Percentiles rank a stretch among this genome's conserved stretches.
Conservation (phyloP, 2,113 vertebrate species). For the Leptocoma aspasia region DNA sequence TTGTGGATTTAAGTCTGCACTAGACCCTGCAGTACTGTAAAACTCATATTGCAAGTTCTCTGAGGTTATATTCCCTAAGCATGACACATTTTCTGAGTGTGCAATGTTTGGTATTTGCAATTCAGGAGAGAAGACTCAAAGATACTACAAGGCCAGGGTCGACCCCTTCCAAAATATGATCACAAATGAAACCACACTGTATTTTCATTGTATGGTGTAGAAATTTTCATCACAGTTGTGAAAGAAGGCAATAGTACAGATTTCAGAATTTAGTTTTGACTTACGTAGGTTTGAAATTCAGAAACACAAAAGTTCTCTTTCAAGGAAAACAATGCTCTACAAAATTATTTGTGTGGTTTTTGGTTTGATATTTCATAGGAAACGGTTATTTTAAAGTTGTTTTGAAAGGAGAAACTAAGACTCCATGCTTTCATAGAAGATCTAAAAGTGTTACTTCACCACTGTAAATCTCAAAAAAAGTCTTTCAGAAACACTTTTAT, state of each 20-base stretch:
- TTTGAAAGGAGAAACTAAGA: neutral
- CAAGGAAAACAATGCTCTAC: neutral
- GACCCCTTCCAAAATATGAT: neutral
- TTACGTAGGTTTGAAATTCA: neutral
- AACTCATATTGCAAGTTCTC: neutral
- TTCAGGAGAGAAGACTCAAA: neutral
- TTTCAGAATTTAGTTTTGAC: neutral
- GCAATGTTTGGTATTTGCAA: neutral
- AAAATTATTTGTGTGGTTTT: neutral
- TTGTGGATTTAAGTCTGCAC: neutral
- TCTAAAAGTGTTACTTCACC: neutral
- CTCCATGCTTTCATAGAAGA: neutral
- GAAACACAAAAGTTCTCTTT: neutral
- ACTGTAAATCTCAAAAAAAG: neutral
- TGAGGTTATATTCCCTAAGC: neutral
- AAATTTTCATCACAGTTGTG: neutral
- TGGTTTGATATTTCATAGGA: neutral
- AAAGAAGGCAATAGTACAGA: neutral
- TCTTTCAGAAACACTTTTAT: neutral
- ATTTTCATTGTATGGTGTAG: neutral
- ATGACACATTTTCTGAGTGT: neutral
- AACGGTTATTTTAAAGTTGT: neutral
- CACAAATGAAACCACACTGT: neutral
- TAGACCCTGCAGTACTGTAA: neutral
- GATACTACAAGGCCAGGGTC: neutral